Conservation (phyloP, 2,797 vertebrate genomes). For the Microctenopoma stevenorrisi region DNA sequence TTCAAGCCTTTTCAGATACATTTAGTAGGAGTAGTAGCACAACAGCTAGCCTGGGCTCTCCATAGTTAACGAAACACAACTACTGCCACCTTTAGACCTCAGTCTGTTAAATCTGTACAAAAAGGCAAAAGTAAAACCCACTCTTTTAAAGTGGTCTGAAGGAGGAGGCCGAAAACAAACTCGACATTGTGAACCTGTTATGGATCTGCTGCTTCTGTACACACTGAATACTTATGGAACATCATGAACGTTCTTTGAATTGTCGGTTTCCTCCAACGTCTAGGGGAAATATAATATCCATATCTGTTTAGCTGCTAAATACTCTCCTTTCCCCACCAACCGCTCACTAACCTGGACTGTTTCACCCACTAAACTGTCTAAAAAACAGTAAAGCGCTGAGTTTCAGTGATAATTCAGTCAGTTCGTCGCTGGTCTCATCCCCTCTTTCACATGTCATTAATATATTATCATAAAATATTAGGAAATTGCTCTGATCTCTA, state of each 20-base stretch:
- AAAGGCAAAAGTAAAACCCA: too few relatives aligned
- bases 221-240: neutral
- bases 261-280: neutral
- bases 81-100: neutral
- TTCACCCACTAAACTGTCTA: too few relatives aligned
- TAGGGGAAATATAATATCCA: neutral
- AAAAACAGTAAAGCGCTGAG: too few relatives aligned
- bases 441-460: too few relatives aligned
- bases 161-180: too few relatives aligned
- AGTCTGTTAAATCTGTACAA: too few relatives aligned
- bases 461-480: neutral
- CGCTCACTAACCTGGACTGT: too few relatives aligned
- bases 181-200: neutral
- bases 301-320: neutral
- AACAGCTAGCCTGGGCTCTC: neutral
- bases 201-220: neutral
- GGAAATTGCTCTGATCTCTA: too few relatives aligned
- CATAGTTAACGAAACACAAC: neutral
- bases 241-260: neutral
- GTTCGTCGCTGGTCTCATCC: too few relatives aligned
- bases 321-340: neutral
- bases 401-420: too few relatives aligned
- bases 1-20: constrained; percentile 17
- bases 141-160: too few relatives aligned
- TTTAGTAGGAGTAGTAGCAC: neutral